Conservation (phyloP, 1,140 invertebrate species). For the Oreohelix idahoensis region DNA sequence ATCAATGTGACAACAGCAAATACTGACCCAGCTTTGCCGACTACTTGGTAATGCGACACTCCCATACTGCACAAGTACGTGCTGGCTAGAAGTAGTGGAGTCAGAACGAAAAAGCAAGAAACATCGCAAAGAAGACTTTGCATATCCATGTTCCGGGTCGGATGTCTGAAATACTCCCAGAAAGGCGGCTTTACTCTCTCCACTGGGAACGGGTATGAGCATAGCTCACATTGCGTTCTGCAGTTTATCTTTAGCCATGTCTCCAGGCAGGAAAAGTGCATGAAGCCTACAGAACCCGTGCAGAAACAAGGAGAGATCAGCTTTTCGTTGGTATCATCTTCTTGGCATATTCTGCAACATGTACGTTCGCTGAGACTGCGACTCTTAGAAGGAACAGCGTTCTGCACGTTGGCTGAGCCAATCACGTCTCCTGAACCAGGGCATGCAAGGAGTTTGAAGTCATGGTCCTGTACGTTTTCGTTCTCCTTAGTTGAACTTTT, state of each 20-base stretch:
- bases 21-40: conserved; percentile 3
- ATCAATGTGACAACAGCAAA: conserved; percentile 19
- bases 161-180: not conserved
- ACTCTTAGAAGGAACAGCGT: not conserved
- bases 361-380: not conserved
- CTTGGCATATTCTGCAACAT: conserved; percentile 73
- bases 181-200: conserved; percentile 45
- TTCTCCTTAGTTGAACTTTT: not conserved
- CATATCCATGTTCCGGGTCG: conserved; percentile 16
- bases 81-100: conserved; percentile 19
- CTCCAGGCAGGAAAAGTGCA: conserved; percentile 81
- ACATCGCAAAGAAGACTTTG: conserved; percentile 14
- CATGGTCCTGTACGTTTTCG: not conserved
- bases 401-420: not conserved
- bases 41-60: not conserved
- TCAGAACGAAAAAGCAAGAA: conserved; percentile 17
- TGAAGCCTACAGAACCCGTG: conserved; percentile 79
- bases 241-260: conserved; percentile 78
- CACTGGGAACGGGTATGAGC: conserved; percentile 74
- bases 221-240: conserved; percentile 77
- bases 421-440: not conserved
- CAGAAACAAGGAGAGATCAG: conserved; percentile 79
- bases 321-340: conserved; percentile 74
- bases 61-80: conserved; percentile 19
- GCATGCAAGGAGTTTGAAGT: not conserved